These are phyloP conservation scores for Spheniscus humboldti DNA, from an alignment of 2,797 vertebrate genomes.

Conservation along the genomic window DNA sequence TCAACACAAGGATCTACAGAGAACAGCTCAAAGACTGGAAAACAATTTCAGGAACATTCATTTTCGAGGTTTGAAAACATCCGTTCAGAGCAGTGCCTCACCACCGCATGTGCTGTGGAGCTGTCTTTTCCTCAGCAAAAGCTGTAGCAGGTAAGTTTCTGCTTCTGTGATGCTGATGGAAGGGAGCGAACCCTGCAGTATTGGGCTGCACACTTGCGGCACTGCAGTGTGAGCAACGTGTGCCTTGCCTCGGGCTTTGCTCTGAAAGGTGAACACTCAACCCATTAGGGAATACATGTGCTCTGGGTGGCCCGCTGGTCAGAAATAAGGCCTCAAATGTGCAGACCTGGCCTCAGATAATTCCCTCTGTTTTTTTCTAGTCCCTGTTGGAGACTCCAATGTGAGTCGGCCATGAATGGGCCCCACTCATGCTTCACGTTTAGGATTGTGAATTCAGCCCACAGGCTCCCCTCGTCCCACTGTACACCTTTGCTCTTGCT, in stretches of 20 bases:
- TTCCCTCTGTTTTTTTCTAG: background rate
- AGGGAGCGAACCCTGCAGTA: rapidly evolving
- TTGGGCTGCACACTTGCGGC: background rate
- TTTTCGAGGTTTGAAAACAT: background rate
- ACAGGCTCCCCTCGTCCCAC: background rate
- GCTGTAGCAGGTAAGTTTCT: background rate
- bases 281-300: background rate
- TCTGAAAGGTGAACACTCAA: background rate
- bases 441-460: background rate
- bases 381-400: background rate
- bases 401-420: background rate
- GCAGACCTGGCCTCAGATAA: background rate
- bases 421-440: background rate
- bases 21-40: background rate
- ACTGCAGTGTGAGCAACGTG: rapidly evolving
- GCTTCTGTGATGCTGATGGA: background rate
- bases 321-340: background rate
- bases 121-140: background rate
- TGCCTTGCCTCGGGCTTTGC: background rate
- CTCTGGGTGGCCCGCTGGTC: background rate
- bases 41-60: background rate
- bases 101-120: background rate
- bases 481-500: background rate
- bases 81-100: background rate
- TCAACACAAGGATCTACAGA: background rate